A percentile compares a stretch with the other conserved stretches of the same genome.
Evolutionary conservation across 2,113 vertebrate species (phyloP).

Genomic region (Nothobranchius kuhntae): DNA sequence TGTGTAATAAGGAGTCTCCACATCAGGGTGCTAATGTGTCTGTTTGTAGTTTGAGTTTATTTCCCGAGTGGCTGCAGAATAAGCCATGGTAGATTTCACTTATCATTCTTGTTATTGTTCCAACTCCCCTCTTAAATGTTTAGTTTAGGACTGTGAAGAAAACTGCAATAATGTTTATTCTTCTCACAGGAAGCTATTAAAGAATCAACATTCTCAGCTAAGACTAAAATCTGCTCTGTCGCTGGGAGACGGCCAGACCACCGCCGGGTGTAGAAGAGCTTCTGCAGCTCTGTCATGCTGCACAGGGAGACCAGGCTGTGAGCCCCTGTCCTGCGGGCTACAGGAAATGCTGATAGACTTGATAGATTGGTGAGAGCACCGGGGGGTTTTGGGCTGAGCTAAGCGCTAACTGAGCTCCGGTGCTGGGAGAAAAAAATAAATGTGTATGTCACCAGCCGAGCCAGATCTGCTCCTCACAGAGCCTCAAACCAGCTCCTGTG

Average conservation of each 20-base stretch:
- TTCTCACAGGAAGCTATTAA: too few relatives aligned
- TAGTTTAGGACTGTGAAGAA: too few relatives aligned
- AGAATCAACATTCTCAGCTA: too few relatives aligned
- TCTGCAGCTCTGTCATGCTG: slow-evolving; percentile 24
- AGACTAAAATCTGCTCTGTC: too few relatives aligned
- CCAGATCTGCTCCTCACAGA: slow-evolving; percentile 30
- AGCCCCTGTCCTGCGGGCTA: slow-evolving; percentile 63
- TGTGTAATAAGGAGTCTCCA: too few relatives aligned
- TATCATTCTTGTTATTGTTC: too few relatives aligned
- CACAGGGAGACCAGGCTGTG: slow-evolving; percentile 42
- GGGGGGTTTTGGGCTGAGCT: slow-evolving; percentile 47
- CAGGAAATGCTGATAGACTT: slow-evolving; percentile 70
- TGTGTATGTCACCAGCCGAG: slow-evolving; percentile 49
- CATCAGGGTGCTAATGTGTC: too few relatives aligned
- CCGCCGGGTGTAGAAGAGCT: neutral
- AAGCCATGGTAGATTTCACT: too few relatives aligned
- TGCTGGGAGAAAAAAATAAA: slow-evolving; percentile 60
- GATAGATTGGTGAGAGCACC: slow-evolving; percentile 58
- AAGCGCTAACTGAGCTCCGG: slow-evolving; percentile 46
- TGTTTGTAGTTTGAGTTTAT: too few relatives aligned
- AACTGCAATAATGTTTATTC: too few relatives aligned
- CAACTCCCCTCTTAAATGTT: too few relatives aligned
- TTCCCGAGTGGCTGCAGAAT: too few relatives aligned
- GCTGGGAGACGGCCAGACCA: slow-evolving; percentile 23
- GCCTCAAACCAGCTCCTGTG: slow-evolving; percentile 11